phyloP scores from a whole-genome alignment of 2,888 invertebrate genomes.

The Automeris io region DNA sequence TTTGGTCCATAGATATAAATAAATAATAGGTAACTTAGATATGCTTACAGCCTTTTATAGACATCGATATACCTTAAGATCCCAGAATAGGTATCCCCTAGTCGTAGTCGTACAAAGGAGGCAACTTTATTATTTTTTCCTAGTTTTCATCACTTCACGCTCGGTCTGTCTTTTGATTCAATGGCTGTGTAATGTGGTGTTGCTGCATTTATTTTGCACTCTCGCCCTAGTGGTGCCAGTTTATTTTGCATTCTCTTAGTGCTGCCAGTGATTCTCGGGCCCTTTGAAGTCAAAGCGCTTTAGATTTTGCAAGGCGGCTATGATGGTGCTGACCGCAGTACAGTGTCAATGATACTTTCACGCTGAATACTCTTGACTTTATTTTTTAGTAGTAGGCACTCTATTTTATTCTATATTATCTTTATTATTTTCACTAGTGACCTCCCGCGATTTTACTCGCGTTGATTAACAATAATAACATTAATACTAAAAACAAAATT shows the following conservation, averaged over 20 bases:
- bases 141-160: slow-evolving; percentile 72
- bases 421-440: background rate
- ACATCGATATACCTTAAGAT: slow-evolving; percentile 25
- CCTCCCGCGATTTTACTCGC: background rate
- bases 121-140: slow-evolving; percentile 65
- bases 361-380: slow-evolving; percentile 42
- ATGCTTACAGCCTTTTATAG: too few relatives aligned
- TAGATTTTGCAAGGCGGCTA: slow-evolving; percentile 55
- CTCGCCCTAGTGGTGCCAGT: slow-evolving; percentile 52
- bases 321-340: slow-evolving; percentile 56
- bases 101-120: slow-evolving; percentile 38
- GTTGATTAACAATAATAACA: too few relatives aligned
- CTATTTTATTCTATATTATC: slow-evolving; percentile 4
- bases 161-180: slow-evolving; percentile 72
- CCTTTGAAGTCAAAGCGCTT: slow-evolving; percentile 74
- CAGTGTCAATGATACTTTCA: slow-evolving; percentile 59
- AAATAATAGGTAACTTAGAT: too few relatives aligned
- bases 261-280: slow-evolving; percentile 58
- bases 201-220: slow-evolving; percentile 73
- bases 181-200: slow-evolving; percentile 72
- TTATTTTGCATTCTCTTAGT: slow-evolving; percentile 65
- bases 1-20: too few relatives aligned
- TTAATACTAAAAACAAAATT: too few relatives aligned
- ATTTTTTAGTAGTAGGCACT: slow-evolving; percentile 17
- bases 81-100: slow-evolving; percentile 59